These are phyloP conservation scores for Odontomyia ornata DNA, from an alignment of 2,888 invertebrate species.

Conservation along the genomic window DNA sequence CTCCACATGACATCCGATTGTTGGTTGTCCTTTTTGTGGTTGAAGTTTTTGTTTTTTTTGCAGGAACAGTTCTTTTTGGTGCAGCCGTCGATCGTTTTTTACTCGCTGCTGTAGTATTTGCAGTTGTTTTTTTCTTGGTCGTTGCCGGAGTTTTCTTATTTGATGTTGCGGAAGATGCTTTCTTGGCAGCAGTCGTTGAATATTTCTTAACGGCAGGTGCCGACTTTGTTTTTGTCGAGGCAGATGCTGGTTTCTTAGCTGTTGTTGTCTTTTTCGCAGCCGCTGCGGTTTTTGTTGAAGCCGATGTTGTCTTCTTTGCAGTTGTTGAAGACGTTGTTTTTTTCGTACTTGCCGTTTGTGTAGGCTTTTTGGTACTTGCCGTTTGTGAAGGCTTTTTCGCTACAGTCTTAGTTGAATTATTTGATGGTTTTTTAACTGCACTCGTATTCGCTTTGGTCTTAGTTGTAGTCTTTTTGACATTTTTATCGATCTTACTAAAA, in stretches of 20 bases:
- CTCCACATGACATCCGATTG: neutral
- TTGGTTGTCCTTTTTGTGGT: neutral
- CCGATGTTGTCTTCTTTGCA: neutral
- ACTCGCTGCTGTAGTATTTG: neutral
- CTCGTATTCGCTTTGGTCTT: neutral
- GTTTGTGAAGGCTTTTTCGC: no score
- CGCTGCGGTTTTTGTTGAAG: neutral
- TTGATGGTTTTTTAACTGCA: no score
- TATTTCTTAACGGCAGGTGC: no score
- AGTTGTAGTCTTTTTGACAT: neutral
- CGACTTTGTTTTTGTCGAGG: neutral
- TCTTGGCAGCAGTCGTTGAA: neutral
- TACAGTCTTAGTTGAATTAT: no score
- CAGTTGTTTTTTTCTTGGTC: neutral
- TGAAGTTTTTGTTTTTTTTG: neutral
- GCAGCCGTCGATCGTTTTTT: neutral
- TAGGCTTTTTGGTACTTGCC: neutral
- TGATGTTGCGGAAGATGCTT: neutral
- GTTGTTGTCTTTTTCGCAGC: neutral
- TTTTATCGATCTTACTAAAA: constrained; percentile 5
- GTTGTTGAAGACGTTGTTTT: neutral
- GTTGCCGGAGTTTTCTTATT: neutral
- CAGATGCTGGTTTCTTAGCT: neutral
- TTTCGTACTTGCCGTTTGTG: neutral
- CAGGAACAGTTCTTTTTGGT: neutral